phyloP scores from a whole-genome alignment of 1,140 invertebrate genomes.

The Brachionus angularis region DNA sequence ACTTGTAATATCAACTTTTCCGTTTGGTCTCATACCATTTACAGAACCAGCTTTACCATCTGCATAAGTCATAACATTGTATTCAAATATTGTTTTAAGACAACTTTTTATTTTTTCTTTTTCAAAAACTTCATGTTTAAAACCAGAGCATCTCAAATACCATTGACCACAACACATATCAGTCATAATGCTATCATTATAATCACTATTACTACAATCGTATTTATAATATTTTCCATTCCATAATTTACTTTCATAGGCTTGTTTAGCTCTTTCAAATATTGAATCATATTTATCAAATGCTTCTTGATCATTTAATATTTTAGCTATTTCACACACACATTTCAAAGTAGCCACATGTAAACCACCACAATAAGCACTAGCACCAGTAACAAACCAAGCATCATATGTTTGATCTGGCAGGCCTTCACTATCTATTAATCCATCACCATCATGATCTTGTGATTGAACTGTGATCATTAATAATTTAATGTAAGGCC shows the following conservation, averaged over 20 bases:
- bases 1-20: slow-evolving; percentile 68
- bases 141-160: slow-evolving; percentile 67
- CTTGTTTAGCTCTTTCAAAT: slow-evolving; percentile 68
- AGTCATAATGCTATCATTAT: slow-evolving; percentile 75
- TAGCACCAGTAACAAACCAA: slow-evolving; percentile 82
- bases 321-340: slow-evolving; percentile 69
- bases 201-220: slow-evolving; percentile 65
- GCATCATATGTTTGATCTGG: slow-evolving; percentile 88
- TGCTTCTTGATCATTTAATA: slow-evolving; percentile 65
- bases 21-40: slow-evolving; percentile 76
- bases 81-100: slow-evolving; percentile 71
- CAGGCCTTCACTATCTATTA: slow-evolving; percentile 81
- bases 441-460: slow-evolving; percentile 77
- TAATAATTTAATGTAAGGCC: slow-evolving; percentile 60
- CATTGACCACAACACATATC: slow-evolving; percentile 87
- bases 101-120: slow-evolving; percentile 69
- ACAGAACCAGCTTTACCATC: slow-evolving; percentile 78
- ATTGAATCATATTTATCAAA: slow-evolving; percentile 66
- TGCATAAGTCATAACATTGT: slow-evolving; percentile 75
- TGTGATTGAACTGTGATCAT: slow-evolving; percentile 64
- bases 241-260: slow-evolving; percentile 79
- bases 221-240: slow-evolving; percentile 81
- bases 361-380: slow-evolving; percentile 83
- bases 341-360: slow-evolving; percentile 75
- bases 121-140: slow-evolving; percentile 55